A percentile compares a stretch with the other conserved stretches of the same genome.
Conservation (phyloP, 2,797 vertebrate species). For the Arremon brunneinucha region DNA sequence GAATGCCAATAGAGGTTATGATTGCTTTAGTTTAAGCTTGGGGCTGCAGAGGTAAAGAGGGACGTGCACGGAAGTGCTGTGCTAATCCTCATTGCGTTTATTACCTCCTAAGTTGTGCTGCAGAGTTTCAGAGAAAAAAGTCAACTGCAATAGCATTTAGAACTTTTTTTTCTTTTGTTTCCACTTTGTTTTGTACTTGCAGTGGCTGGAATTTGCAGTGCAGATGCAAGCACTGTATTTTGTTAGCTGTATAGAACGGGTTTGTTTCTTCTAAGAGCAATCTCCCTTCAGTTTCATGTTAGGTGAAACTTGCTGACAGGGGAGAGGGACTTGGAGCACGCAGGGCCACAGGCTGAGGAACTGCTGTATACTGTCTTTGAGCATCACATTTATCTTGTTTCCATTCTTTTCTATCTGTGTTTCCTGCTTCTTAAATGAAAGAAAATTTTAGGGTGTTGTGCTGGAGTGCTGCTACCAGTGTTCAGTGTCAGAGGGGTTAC, state of each 20-base stretch:
- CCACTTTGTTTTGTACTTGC: neutral
- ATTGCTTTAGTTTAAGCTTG: neutral
- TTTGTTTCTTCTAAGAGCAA: neutral
- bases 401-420: neutral
- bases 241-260: neutral
- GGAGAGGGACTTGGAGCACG: neutral
- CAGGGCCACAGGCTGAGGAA: neutral
- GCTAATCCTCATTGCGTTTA: neutral
- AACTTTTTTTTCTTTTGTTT: neutral
- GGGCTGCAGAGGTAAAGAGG: neutral
- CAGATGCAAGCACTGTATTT: neutral
- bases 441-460: neutral
- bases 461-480: neutral
- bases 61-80: accelerated
- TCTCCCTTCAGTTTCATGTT: neutral
- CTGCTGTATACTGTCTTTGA: neutral
- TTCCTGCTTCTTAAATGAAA: neutral
- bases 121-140: neutral
- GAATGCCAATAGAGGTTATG: neutral
- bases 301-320: neutral
- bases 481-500: neutral
- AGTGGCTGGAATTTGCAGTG: neutral
- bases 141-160: neutral
- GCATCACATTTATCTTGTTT: neutral
- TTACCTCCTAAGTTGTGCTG: neutral